Conservation (phyloP, 2,113 vertebrate genomes). For the Apeltes quadracus region DNA sequence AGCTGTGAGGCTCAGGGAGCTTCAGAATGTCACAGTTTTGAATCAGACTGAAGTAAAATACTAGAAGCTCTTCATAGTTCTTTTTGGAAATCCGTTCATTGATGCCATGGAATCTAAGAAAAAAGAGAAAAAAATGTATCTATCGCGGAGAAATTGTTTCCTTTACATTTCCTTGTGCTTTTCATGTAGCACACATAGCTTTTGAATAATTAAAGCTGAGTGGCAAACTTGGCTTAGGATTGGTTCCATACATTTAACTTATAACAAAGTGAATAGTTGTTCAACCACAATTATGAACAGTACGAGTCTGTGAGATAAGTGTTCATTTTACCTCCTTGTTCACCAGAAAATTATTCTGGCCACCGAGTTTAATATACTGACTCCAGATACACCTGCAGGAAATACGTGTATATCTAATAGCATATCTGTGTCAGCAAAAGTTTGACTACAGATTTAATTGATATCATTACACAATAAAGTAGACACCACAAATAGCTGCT, state of each 20-base stretch:
- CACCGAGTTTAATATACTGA: neutral
- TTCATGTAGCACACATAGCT: neutral
- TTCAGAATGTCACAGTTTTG: slow-evolving; percentile 86
- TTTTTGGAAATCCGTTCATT: slow-evolving; percentile 91
- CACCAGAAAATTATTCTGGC: neutral
- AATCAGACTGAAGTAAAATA: slow-evolving; percentile 89
- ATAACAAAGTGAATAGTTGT: neutral
- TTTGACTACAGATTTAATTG: slow-evolving; percentile 2
- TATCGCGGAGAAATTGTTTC: neutral
- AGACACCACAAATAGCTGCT: slow-evolving; percentile 16
- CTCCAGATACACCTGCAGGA: slow-evolving; percentile 4
- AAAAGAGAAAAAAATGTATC: neutral
- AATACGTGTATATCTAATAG: neutral
- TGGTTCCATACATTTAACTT: neutral
- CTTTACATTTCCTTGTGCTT: neutral
- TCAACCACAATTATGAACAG: neutral
- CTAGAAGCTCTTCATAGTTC: slow-evolving; percentile 84
- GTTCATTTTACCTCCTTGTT: neutral
- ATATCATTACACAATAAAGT: slow-evolving; percentile 8
- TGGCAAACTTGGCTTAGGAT: neutral
- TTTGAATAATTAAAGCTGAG: slow-evolving; percentile 2
- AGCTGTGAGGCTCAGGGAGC: slow-evolving; percentile 77
- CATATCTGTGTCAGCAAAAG: neutral
- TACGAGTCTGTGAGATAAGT: neutral
- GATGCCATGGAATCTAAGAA: slow-evolving; percentile 87